These are phyloP conservation scores for Herpailurus yagouaroundi DNA, from an alignment of 2,113 vertebrate species.

Conservation along the genomic window DNA sequence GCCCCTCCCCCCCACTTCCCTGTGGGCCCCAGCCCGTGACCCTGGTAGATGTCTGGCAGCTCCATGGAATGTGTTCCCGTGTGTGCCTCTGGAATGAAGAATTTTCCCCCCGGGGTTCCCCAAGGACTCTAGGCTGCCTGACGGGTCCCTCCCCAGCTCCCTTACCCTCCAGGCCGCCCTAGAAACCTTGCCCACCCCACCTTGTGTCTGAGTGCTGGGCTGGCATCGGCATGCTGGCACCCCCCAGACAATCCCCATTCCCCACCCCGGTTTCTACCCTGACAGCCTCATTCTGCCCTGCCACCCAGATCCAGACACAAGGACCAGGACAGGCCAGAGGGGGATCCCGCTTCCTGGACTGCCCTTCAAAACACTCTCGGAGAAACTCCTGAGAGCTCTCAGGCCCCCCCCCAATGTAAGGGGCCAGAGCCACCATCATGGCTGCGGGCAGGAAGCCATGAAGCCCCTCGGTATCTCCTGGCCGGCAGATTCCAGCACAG, in stretches of 20 bases:
- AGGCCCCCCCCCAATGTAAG: not conserved
- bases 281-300: not conserved
- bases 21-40: not conserved
- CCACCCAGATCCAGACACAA: not conserved
- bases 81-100: not conserved
- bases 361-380: not conserved
- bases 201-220: not conserved
- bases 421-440: not conserved
- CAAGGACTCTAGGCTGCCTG: not conserved
- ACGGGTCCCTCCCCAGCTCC: not conserved
- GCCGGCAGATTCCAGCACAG: not conserved
- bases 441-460: not conserved
- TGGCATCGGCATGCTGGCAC: not conserved
- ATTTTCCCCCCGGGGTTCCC: not conserved
- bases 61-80: accelerated
- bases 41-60: not conserved
- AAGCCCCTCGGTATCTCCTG: not conserved
- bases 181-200: not conserved
- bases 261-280: not conserved
- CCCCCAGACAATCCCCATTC: not conserved
- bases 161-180: not conserved
- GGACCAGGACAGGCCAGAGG: not conserved
- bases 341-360: not conserved
- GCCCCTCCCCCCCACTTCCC: not conserved
- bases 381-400: not conserved